Conservation (phyloP, 1,140 invertebrate species). For the Adoxophyes honmai region DNA sequence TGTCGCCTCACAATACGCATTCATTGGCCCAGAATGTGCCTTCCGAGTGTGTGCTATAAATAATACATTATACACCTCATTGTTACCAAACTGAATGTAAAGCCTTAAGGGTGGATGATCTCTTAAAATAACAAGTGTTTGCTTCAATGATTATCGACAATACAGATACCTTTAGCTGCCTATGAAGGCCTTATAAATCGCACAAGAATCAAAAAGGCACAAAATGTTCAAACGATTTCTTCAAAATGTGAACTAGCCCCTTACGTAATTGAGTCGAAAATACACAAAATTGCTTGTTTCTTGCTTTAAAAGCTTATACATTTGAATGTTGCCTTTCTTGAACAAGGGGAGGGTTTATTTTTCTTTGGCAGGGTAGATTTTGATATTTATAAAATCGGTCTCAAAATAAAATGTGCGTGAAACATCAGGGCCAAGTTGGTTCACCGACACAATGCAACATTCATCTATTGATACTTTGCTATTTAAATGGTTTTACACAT, state of each 20-base stretch:
- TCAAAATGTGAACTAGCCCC: too few relatives aligned
- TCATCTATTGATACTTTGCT: constrained; percentile 66
- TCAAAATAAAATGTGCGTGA: constrained; percentile 70
- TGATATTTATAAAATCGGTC: constrained; percentile 26
- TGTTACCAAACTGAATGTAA: constrained; percentile 60
- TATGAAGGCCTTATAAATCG: constrained; percentile 60
- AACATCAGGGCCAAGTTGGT: constrained; percentile 72
- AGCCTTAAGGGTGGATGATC: constrained; percentile 74
- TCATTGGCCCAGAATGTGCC: constrained; percentile 55
- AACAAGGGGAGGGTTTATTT: constrained; percentile 7
- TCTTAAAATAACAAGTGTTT: constrained; percentile 78
- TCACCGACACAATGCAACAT: constrained; percentile 73
- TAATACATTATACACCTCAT: constrained; percentile 73
- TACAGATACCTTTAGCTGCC: constrained; percentile 70
- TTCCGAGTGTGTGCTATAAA: constrained; percentile 73
- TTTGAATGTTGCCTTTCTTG: constrained; percentile 25
- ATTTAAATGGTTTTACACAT: constrained; percentile 76
- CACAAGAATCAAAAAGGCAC: constrained; percentile 16
- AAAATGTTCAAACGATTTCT: too few relatives aligned
- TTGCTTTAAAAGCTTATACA: not conserved
- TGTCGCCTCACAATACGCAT: constrained; percentile 38
- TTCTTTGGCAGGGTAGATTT: not conserved
- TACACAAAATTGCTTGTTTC: not conserved
- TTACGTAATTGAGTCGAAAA: not conserved
- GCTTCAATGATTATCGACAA: constrained; percentile 76